Percentiles rank a stretch among this genome's conserved stretches.
phyloP scores from a whole-genome alignment of 1,140 invertebrate genomes.

The Adoxophyes honmai region DNA sequence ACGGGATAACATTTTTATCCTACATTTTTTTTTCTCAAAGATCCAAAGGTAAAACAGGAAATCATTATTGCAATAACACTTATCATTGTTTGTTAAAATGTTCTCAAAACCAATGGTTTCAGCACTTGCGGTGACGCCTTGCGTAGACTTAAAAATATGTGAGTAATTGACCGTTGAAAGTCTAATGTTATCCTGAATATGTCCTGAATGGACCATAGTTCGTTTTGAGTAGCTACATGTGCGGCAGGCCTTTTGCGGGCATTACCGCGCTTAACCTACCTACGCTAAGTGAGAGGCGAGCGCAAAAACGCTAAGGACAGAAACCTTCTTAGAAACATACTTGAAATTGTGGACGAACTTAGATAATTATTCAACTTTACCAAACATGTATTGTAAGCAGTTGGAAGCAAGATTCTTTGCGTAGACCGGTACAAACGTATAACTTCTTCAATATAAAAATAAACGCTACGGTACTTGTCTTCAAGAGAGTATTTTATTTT shows the following conservation, averaged over 20 bases:
- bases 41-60: no score
- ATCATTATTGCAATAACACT: no score
- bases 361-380: slow-evolving; percentile 7
- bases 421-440: neutral
- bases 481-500: neutral
- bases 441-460: neutral
- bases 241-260: neutral
- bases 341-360: neutral
- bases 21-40: no score
- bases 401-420: slow-evolving; percentile 1
- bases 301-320: slow-evolving; percentile 38
- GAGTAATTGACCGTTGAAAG: no score
- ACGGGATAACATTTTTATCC: no score
- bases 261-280: neutral
- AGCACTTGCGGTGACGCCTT: no score
- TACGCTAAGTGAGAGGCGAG: slow-evolving; percentile 35
- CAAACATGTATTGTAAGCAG: slow-evolving; percentile 11
- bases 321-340: slow-evolving; percentile 15
- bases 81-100: no score
- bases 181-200: no score
- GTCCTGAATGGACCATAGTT: no score
- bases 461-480: neutral
- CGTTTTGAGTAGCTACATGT: no score
- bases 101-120: no score
- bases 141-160: no score